Percentiles rank a stretch among this genome's conserved stretches.
These are phyloP conservation scores for Psettodes erumei DNA, from an alignment of 2,113 vertebrate genomes.

Conservation along the genomic window DNA sequence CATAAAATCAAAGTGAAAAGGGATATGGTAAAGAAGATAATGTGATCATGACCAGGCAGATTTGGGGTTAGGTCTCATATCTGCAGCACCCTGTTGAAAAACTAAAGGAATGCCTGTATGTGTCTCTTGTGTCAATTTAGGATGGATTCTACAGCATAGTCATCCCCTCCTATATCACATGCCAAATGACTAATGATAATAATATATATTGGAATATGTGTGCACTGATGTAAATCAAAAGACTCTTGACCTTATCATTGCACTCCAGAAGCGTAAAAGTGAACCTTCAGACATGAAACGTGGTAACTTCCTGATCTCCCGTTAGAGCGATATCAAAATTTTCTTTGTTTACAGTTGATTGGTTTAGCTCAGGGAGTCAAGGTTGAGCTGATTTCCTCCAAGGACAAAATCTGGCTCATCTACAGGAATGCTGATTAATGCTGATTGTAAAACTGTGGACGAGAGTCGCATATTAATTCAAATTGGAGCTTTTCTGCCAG, in stretches of 20 bases:
- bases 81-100: slow-evolving; percentile 1
- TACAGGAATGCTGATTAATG: slow-evolving; percentile 50
- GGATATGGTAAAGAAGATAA: background rate
- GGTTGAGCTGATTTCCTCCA: slow-evolving; percentile 41
- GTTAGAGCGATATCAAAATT: background rate
- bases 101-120: slow-evolving; percentile 6
- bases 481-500: slow-evolving; percentile 10
- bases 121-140: background rate
- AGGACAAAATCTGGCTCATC: slow-evolving; percentile 49
- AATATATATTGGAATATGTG: background rate
- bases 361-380: slow-evolving; percentile 54
- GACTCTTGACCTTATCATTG: background rate
- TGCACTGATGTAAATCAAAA: background rate
- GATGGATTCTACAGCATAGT: background rate
- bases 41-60: slow-evolving; percentile 5
- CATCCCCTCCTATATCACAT: slow-evolving; percentile 22
- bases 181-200: slow-evolving; percentile 5
- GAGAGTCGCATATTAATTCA: slow-evolving; percentile 28
- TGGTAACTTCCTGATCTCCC: slow-evolving; percentile 4
- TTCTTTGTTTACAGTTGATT: slow-evolving; percentile 37
- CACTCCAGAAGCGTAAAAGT: background rate
- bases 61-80: background rate
- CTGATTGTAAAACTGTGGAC: slow-evolving; percentile 30
- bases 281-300: slow-evolving; percentile 5
- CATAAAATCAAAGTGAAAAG: background rate